Evolutionary conservation across 2,888 invertebrate species (phyloP), one percentile per base, ranked within the genome.

Genomic region (Argynnis bischoffii): DNA sequence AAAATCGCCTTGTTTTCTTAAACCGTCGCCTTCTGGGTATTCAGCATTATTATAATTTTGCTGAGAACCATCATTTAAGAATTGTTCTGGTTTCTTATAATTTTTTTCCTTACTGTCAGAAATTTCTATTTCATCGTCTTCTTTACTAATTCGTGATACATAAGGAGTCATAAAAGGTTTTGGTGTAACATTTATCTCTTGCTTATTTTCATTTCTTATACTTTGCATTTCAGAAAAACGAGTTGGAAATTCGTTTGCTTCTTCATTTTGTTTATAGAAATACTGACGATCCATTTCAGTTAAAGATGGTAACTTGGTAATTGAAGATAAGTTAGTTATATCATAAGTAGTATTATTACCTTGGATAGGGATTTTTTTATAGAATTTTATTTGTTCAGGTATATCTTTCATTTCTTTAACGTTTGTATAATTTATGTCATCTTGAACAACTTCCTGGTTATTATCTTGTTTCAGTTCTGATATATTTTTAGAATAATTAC

Each of bases 111-210:
- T 63, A 51, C 51, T 56, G 14, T 77, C 70, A 48, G 75, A 59
- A 13, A 5, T 55, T 60, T 47, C 67, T 51, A 70, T 64, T 21
- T 26, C 18, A n/a, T 63, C 48, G 6, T 72, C 70, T 18, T 72
- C 69, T 55, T 41, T 41, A 41, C 35, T 41, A 41, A 69, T 69
- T 13, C 70, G 68, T 21, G 72, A 73, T 6, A 75, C 77, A 47
- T 78, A 78, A 48, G 79, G 78, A 48, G 77, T 79, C 41, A 76
- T 75, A 60, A 79, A 81, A 5, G 80, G 78, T 51, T 74, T 76
- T 14, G 59, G 59, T 48, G 72, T 73, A 2, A 69, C 67, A 35
- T 73, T 69, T 16, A 71, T 63, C 15, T 60, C 18, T 13, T 69
- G 67, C 16, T 71, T 75, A 8, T 72, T 67, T 31, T 50, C 63